Evolutionary conservation across 2,888 invertebrate species (phyloP), one percentile per base, ranked within the genome.

Genomic region (Adela reaumurella): DNA sequence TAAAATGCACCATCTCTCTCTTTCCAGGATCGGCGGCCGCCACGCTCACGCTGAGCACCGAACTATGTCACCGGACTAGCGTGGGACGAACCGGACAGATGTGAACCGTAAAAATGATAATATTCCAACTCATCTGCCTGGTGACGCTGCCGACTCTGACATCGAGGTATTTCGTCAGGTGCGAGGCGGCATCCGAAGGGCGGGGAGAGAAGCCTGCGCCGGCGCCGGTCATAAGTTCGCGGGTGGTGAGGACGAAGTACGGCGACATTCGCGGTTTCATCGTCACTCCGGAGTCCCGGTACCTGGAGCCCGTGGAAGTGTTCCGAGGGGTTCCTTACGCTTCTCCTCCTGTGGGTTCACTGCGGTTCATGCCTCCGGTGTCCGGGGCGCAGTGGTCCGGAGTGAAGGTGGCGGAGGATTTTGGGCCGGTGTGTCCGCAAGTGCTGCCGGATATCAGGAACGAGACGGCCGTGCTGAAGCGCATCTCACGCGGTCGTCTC

Each of bases 291-390:
- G 92, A 92, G 59, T 84, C 88, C 19, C 85, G 91, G 56, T 89
- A 87, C 64, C 73, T 93, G 58, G 92, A 92, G 67, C 90, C 92
- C 50, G 95, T 97, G 17, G 96, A 96, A 69, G 91, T 93, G 54
- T 97, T 94, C 68, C 83, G 92, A 47, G 97, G 97, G 6, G 89
- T 97, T 51, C 96, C 96, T 4, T 97, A 97, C 70, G 97, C 96
- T 19, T 93, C 94, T 46, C 91, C 97, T 18, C 95, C 96, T 28
- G 79, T 90, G 43, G 94, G 93, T 5, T 87, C 89, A 50, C 77
- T 97, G 52, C 84, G 97, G 51, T 97, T 97, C 70, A 96, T 97
- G 94, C 96, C 96, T 11, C 97, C 97, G 17, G 94, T 95, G 18
- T 92, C 92, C 52, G 94, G 94, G 19, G 92, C 94, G 48, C 87